These are phyloP conservation scores for Pontoporia blainvillei DNA, from an alignment of 2,113 vertebrate species.

Conservation along the genomic window DNA sequence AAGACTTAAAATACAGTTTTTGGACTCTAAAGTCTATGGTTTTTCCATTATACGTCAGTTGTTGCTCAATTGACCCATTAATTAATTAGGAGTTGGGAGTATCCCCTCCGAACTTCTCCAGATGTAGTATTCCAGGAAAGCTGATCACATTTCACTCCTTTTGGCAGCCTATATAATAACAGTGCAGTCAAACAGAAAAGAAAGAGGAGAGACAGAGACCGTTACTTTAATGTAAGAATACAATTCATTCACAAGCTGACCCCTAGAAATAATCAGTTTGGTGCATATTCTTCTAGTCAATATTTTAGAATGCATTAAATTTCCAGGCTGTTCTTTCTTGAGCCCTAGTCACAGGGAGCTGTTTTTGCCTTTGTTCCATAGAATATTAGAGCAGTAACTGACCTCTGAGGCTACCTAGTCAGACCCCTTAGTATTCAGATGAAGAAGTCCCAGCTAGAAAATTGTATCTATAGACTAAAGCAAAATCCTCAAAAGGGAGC, in stretches of 20 bases:
- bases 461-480: not conserved
- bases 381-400: not conserved
- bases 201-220: not conserved
- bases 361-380: not conserved
- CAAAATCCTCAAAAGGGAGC: not conserved
- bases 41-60: conserved; percentile 10
- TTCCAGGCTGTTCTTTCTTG: not conserved
- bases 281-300: not conserved
- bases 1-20: not conserved
- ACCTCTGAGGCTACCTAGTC: not conserved
- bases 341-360: not conserved
- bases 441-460: not conserved
- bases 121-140: not conserved
- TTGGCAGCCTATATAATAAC: not conserved
- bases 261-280: conserved; percentile 14
- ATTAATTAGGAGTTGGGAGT: not conserved
- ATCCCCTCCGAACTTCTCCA: not conserved
- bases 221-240: conserved; percentile 25
- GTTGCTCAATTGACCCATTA: not conserved
- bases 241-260: not conserved
- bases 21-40: not conserved
- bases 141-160: not conserved
- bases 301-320: not conserved
- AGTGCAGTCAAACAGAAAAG: not conserved
- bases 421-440: not conserved